Conservation (phyloP, 2,113 vertebrate genomes). For the Aptenodytes forsteri region DNA sequence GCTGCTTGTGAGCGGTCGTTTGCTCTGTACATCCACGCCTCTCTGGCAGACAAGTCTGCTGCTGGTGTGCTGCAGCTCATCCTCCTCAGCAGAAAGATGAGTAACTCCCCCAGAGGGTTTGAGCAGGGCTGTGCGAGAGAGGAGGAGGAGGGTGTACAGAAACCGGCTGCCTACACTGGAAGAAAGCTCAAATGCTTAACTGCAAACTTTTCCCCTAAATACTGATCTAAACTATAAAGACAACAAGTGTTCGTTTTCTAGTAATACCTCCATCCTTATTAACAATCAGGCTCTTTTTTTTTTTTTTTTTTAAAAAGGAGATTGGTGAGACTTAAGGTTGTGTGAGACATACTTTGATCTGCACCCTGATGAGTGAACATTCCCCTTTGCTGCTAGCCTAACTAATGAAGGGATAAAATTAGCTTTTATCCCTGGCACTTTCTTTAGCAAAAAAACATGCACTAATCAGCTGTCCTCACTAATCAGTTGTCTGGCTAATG, state of each 20-base stretch:
- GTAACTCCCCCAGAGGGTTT: not conserved
- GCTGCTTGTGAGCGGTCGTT: accelerated
- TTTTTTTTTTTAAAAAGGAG: not conserved
- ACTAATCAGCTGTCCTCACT: conserved; percentile 90
- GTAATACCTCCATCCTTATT: not conserved
- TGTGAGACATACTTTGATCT: conserved; percentile 88
- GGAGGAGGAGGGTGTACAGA: not conserved
- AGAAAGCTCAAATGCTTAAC: not conserved
- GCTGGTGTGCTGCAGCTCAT: not conserved
- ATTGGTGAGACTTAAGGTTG: conserved; percentile 72
- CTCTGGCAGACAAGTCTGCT: not conserved
- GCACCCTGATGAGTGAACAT: conserved; percentile 84
- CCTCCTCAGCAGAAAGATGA: not conserved
- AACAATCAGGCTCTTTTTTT: conserved; percentile 4
- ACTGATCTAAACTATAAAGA: not conserved
- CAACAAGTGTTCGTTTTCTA: conserved; percentile 1
- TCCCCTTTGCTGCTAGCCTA: conserved; percentile 84
- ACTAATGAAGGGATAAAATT: conserved; percentile 96
- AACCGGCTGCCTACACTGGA: not conserved
- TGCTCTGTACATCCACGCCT: not conserved
- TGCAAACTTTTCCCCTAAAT: not conserved
- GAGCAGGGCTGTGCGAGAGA: not conserved
- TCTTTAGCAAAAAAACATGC: conserved; percentile 82
- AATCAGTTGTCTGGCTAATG: conserved; percentile 86
- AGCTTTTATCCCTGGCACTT: conserved; percentile 86